Percentiles rank a stretch among this genome's conserved stretches.
These are phyloP conservation scores for Brachyistius frenatus DNA, from an alignment of 2,113 vertebrate genomes.

Conservation along the genomic window DNA sequence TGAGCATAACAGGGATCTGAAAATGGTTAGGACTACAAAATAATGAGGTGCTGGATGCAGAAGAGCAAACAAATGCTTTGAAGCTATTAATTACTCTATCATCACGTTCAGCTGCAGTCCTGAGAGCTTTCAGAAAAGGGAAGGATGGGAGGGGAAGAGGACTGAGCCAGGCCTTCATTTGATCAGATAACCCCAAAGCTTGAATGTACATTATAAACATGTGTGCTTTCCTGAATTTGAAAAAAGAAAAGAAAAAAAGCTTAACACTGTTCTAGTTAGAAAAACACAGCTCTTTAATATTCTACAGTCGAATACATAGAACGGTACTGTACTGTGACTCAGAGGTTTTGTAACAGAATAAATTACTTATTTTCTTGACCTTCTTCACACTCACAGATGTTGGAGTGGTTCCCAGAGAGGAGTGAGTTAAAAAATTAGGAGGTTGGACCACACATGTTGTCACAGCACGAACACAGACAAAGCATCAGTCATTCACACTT, in stretches of 20 bases:
- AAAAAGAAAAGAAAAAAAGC: neutral
- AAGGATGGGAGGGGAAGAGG: neutral
- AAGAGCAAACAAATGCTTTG: constrained; percentile 57
- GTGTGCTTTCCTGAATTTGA: constrained; percentile 42
- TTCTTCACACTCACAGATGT: constrained; percentile 30
- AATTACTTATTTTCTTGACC: constrained; percentile 38
- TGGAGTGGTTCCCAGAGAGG: constrained; percentile 13
- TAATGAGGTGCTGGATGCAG: constrained; percentile 42
- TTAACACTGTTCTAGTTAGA: neutral
- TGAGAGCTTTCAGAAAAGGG: constrained; percentile 48
- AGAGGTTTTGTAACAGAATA: constrained; percentile 31
- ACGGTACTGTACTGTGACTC: constrained; percentile 18
- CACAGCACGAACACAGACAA: constrained; percentile 16
- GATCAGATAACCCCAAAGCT: constrained; percentile 53
- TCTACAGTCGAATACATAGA: constrained; percentile 2
- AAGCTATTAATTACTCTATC: constrained; percentile 68
- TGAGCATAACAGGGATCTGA: constrained; percentile 17
- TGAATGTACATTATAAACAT: constrained; percentile 47
- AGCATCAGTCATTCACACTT: constrained; percentile 36
- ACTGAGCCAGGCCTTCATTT: constrained; percentile 34
- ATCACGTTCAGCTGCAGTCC: constrained; percentile 57
- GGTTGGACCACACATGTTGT: constrained; percentile 1
- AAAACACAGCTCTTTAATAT: constrained; percentile 45
- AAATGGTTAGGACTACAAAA: constrained; percentile 37
- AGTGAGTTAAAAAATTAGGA: constrained; percentile 27